Base-by-base conservation (phyloP, 2,888 invertebrate genomes). In the Macropis europaea region DNA sequence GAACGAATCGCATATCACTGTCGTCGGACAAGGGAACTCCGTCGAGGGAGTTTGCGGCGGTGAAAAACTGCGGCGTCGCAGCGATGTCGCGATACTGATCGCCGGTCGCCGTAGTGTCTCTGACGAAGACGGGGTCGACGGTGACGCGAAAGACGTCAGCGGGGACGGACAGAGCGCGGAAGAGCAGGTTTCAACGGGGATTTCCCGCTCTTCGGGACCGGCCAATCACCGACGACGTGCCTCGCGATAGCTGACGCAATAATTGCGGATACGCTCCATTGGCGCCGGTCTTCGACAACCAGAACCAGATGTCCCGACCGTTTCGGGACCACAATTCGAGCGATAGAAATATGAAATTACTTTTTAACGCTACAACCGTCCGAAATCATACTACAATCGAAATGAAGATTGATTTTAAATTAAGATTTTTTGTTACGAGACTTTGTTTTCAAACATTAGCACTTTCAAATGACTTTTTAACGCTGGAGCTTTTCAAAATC, bases 191-290 rank as follows among this genome's bases (percentile, higher is more conserved):
- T 82, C 78, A 79, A 75, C 81, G 79, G 86, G 86, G 85, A 86
- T 87, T 87, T 87, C 87, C 87, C 87, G 85, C 86, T 83, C 72
- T 76, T 57, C 47, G 54, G 56, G 15, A 13, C 43, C 73, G 72
- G 62, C 87, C 87, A 87, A 87, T 86, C 81, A 59, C 45, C 60
- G 34, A 47, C 62, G 43, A 53, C 45, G 43, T 40, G 54, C 40
- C 13, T 15, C 43, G 42, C 64, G 53, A 60, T 72, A 68, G 73
- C 78, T 80, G 80, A 80, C 66, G 80, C 80, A 80, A 81, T 63
- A 69, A 77, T 80, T 73, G 63, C 69, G 57, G 62, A 50, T 48
- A 48, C 59, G 34, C 26, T 22, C 48, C 79, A 79, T 80, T 77
- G 80, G 80, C 79, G 79, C 43, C 80, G 60, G 22, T 59, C 42